A percentile compares a stretch with the other conserved stretches of the same genome.
phyloP scores from a whole-genome alignment of 2,113 vertebrate genomes.

The Pandion haliaetus region DNA sequence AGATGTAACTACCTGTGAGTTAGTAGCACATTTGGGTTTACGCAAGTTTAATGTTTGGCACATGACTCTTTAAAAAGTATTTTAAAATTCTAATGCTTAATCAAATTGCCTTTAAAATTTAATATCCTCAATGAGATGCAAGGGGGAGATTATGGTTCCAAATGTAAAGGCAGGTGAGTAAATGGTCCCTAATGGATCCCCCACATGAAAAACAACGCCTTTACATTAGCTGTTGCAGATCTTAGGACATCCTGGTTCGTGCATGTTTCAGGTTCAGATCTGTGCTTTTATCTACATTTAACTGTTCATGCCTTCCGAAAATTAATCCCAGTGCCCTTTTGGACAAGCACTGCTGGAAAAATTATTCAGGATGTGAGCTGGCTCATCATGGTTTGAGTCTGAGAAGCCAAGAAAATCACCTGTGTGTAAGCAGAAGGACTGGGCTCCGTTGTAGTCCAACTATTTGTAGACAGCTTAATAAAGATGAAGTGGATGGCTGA shows the following conservation, averaged over 20 bases:
- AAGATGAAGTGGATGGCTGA: not conserved
- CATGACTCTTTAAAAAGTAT: not conserved
- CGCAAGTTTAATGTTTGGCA: not conserved
- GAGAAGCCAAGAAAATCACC: conserved; percentile 49
- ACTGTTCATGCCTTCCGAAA: not conserved
- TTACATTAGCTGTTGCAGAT: not conserved
- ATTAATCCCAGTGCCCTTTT: not conserved
- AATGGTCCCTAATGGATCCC: not conserved
- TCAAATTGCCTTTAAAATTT: not conserved
- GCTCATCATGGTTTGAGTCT: not conserved
- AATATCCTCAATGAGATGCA: not conserved
- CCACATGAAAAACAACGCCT: not conserved
- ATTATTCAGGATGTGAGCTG: not conserved
- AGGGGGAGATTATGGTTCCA: not conserved
- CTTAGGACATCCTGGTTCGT: not conserved
- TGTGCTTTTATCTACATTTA: not conserved
- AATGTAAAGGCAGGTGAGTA: not conserved
- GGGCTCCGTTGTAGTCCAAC: not conserved
- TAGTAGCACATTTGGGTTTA: not conserved
- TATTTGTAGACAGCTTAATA: not conserved
- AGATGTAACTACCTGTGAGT: not conserved
- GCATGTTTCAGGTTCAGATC: not conserved
- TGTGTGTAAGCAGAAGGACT: conserved; percentile 6
- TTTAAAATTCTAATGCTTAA: not conserved
- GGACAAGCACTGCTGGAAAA: not conserved